Evolutionary conservation across 2,797 vertebrate genomes (phyloP), one percentile per base, ranked within the genome.

Genomic region (Cetoscarus ocellatus): DNA sequence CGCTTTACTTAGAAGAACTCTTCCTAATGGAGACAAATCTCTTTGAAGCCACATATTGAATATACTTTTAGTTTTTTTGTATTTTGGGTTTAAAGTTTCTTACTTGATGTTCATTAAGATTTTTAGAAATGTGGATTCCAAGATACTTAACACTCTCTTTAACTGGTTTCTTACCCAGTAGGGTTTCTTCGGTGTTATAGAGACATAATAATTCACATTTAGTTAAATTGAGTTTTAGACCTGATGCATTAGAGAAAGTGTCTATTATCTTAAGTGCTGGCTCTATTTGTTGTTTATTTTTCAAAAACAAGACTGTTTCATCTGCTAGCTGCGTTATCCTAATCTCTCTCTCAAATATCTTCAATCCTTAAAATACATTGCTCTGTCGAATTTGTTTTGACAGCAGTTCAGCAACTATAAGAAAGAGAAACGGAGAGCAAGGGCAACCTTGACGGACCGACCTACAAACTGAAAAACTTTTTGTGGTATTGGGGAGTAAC

Each of bases 31-130:
- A 1, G 64, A 67, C 5, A 42, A 6, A 12, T 57, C 44, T 48
- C 45, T 67, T 12, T 57, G 45, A 47, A 67, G 64, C 43, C 53
- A 67, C 17, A 39, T 39, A 27, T 57, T 57, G 10, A 67, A 67
- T 39, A 47, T 57, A 27, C 3, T 56, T 39, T 67, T 38, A 7
- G 17, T n/a, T 19, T n/a, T 67, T 57, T 40, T 67, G 43, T 7
- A 54, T 44, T 54, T 44, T 67, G 18, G 47, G 55, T 7, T n/a
- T 47, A 39, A 47, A 55, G 1, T 18, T 45, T 6, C 34, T 58
- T 34, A 2, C 27, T 14, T 44, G 40, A 10, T 2, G 12, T 49
- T 61, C 45, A 0, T 13, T 48, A 14, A 49, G 45, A 49, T 39
- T 48, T 10, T 61, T 40, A 38, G n/a, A 18, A 18, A 39, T 13